Evolutionary conservation across 1,140 invertebrate genomes (phyloP).

Genomic region (Zaprionus kolodkinae): DNA sequence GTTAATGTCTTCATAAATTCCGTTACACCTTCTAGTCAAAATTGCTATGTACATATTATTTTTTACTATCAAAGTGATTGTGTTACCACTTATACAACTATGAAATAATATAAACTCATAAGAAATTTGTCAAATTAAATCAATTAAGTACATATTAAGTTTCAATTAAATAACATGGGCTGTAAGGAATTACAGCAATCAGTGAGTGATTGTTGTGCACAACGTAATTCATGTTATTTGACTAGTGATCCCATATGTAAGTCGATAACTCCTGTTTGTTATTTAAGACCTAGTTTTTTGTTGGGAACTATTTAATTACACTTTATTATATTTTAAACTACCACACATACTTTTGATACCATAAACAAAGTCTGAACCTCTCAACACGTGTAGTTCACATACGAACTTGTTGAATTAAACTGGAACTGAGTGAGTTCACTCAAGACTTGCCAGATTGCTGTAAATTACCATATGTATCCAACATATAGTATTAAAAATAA

Average conservation of each 20-base stretch:
- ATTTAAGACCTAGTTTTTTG: background rate
- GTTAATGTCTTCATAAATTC: background rate
- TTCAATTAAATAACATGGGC: background rate
- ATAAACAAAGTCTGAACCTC: constrained; percentile 19
- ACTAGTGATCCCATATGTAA: background rate
- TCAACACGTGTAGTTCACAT: constrained; percentile 43
- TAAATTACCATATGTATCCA: background rate
- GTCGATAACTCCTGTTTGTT: background rate
- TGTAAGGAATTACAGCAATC: background rate
- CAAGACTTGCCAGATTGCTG: background rate
- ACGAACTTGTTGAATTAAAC: constrained; percentile 20
- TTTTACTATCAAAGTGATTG: background rate
- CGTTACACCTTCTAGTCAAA: background rate
- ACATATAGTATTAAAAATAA: background rate
- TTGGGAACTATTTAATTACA: background rate
- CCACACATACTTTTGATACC: constrained; percentile 2
- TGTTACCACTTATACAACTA: background rate
- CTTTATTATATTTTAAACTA: constrained; percentile 4
- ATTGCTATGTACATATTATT: background rate
- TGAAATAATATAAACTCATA: background rate
- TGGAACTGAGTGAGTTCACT: background rate
- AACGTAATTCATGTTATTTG: background rate
- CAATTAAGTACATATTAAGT: background rate
- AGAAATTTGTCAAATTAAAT: background rate
- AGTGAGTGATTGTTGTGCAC: background rate